Evolutionary conservation across 2,113 vertebrate genomes (phyloP), one percentile per base, ranked within the genome.

Genomic region (Chroicocephalus ridibundus): DNA sequence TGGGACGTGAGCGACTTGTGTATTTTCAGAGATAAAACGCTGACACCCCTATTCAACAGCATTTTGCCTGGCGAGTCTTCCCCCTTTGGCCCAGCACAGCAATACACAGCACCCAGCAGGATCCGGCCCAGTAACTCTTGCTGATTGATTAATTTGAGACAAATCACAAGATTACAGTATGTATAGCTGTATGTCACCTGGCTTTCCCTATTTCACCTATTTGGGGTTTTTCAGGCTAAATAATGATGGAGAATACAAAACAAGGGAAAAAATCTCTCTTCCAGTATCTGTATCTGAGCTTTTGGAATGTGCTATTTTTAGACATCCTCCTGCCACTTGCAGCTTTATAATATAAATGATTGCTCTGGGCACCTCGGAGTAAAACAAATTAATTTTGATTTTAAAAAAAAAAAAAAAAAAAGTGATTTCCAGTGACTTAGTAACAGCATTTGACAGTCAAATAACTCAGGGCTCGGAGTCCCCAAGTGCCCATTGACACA

Each of bases 401-500:
- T 24, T 27, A 58, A 51, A 49, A 42, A 42, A 42, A 47, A 57
- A 31, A 44, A 46, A 44, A 40, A 46, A 51, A 58, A 80, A 76
- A 44, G 70, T 10, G 66, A 85, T 76, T 97, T 85, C 54, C 84
- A 96, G 62, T 62, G 83, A 85, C 61, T 96, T 57, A 34, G 70
- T 89, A 91, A 76, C 81, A 80, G 36, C 58, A 38, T 82, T 87
- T 96, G 91, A 97, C 95, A 95, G 94, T 74, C 88, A 91, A 90
- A 95, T 94, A 90, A 95, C 58, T 95, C 54, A 82, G 71, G 40
- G 62, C 81, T 82, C 1, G 0, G 71, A 93, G 89, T 96, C 95
- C 95, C 84, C 76, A 70, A 93, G 91, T 95, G 89, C 94, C 94
- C 87, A 90, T 96, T 86, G 95, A 96, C 96, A 95, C 84, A 91